Evolutionary conservation across 1,140 invertebrate species (phyloP), one percentile per base, ranked within the genome.

Genomic region (Zaprionus davidi): DNA sequence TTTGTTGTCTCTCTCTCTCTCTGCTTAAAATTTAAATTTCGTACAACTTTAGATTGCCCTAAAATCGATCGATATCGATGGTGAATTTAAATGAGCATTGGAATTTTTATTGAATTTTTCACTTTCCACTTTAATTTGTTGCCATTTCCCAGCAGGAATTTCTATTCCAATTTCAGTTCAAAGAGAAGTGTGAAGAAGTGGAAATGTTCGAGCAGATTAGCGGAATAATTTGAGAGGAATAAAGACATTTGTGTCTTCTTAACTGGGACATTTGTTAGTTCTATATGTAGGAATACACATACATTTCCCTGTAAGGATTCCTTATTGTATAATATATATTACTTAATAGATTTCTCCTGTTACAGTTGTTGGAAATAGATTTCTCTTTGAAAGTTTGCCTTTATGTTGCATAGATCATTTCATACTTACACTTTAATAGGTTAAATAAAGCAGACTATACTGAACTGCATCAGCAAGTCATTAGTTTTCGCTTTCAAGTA

Each of bases 1-100:
- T 70, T 74, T 74, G 49, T 62, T 70, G 57, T 70, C 22, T 12
- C 7, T 24, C 22, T 12, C 7, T 24, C 12, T 31, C 34, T 31
- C 26, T 24, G 15, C 6, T 12, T 22, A 17, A 24, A 68, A 60
- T 51, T 76, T 53, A 11, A 41, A 58, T 34, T 46, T 71, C n/a
- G 36, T 56, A 75, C 58, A 53, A 58, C 24, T 59, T 44, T 24
- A 53, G 15, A 63, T 57, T 62, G 36, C 0, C 41, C 41, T n/a
- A 7, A 46, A 17, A 46, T 46, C 41, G 41, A 46, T 17, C 41
- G 3, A 60, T 56, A 28, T 62, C 4, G 11, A 9, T 36, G 24
- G n/a, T 9, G 57, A 69, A 53, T 65, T 51, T 51, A 53, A 56
- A 64, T 26, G 15, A 36, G 58, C 15, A 46, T 49, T 46, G 41